Conservation (phyloP, 2,113 vertebrate species). For the Verasper variegatus region DNA sequence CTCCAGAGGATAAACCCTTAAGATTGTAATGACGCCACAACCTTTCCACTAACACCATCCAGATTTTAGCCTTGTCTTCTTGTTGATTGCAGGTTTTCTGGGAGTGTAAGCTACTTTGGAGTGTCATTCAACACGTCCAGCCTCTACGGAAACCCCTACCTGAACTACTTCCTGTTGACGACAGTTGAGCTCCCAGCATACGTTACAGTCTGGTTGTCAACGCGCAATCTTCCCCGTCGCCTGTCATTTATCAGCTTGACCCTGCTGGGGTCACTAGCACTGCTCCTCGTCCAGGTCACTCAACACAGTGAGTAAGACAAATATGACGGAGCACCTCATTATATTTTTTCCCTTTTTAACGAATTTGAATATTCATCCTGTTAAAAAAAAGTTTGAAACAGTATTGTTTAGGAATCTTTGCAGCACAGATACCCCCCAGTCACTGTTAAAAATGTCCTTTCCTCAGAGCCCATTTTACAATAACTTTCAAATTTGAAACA, state of each 20-base stretch:
- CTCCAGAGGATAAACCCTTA: no score
- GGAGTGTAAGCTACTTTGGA: conserved; percentile 43
- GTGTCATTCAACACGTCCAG: conserved; percentile 55
- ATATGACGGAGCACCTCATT: neutral
- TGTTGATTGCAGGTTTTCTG: conserved; percentile 57
- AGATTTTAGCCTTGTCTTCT: neutral
- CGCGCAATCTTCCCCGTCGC: conserved; percentile 36
- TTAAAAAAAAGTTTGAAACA: no score
- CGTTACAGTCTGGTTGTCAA: conserved; percentile 17
- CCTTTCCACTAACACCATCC: no score
- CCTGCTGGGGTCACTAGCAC: conserved; percentile 44
- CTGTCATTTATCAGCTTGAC: conserved; percentile 22
- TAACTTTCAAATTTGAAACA: no score
- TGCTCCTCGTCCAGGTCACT: conserved; percentile 49
- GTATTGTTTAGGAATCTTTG: no score
- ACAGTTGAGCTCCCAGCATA: conserved; percentile 48
- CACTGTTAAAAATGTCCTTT: no score
- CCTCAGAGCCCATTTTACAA: no score
- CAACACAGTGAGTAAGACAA: conserved; percentile 44
- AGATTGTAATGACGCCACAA: no score
- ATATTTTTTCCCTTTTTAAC: neutral
- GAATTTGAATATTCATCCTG: neutral
- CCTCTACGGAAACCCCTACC: conserved; percentile 52
- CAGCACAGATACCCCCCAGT: no score
- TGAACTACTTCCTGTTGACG: conserved; percentile 54